These are phyloP conservation scores for Eulemur coronatus DNA, from an alignment of 2,797 vertebrate genomes.

Conservation along the genomic window DNA sequence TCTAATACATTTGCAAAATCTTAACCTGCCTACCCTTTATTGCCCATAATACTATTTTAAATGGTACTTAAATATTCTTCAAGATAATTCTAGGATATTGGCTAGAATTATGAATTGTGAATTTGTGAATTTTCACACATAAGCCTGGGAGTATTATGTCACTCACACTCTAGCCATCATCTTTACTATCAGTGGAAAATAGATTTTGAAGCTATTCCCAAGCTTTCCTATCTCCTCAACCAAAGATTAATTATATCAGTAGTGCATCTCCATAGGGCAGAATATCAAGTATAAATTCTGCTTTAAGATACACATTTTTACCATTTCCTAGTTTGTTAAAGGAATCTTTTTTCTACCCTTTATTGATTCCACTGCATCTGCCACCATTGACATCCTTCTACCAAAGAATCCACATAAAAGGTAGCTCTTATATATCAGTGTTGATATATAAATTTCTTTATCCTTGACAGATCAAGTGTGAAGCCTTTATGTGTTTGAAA, in stretches of 20 bases:
- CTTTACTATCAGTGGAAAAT: background rate
- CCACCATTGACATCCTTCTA: constrained; percentile 15
- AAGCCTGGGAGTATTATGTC: background rate
- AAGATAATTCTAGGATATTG: background rate
- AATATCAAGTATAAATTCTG: background rate
- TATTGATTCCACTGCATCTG: constrained; percentile 31
- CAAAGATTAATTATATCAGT: constrained; percentile 22
- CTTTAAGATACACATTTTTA: constrained; percentile 25
- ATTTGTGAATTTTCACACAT: background rate
- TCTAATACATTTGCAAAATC: background rate
- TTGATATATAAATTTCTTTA: constrained; percentile 21
- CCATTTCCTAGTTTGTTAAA: constrained; percentile 21
- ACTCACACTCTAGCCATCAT: background rate
- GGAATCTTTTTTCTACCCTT: background rate
- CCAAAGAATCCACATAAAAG: constrained; percentile 40
- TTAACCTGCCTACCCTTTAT: background rate
- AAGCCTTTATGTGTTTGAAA: constrained; percentile 6
- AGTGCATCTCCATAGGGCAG: background rate
- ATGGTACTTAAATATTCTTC: background rate
- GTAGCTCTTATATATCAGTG: constrained; percentile 1
- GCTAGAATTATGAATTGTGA: too few relatives aligned
- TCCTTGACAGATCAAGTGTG: constrained; percentile 43
- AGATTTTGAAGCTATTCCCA: background rate
- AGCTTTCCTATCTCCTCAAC: background rate
- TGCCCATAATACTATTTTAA: background rate